phyloP scores from a whole-genome alignment of 2,113 vertebrate species.

The Heterocephalus glaber region DNA sequence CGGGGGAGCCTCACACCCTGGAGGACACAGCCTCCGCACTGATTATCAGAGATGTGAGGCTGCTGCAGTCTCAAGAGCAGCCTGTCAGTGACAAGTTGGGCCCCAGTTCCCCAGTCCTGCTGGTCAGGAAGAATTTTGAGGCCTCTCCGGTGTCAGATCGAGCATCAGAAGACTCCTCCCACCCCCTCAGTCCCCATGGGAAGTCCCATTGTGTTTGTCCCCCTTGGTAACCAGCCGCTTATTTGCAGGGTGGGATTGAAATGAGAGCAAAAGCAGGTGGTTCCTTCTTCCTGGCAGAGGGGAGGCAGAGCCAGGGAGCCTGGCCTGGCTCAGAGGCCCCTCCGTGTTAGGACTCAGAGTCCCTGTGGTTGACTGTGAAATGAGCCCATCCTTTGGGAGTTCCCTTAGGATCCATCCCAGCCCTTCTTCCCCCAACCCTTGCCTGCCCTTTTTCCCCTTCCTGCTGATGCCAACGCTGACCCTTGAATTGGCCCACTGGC shows the following conservation, averaged over 20 bases:
- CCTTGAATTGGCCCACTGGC: not conserved
- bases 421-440: not conserved
- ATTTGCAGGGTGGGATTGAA: not conserved
- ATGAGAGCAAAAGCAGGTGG: not conserved
- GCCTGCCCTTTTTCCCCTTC: not conserved
- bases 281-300: not conserved
- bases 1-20: not conserved
- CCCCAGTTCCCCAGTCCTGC: not conserved
- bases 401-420: not conserved
- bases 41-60: not conserved
- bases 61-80: not conserved
- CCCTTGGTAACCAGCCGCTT: not conserved
- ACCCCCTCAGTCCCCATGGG: not conserved
- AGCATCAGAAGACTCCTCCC: not conserved
- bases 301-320: not conserved
- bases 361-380: not conserved
- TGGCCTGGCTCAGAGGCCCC: not conserved
- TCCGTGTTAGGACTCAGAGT: accelerated
- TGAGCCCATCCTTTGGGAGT: not conserved
- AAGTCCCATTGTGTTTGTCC: not conserved
- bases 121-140: not conserved
- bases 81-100: not conserved
- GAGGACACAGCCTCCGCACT: not conserved
- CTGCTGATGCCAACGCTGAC: not conserved
- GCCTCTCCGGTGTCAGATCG: not conserved